Evolutionary conservation across 1,140 invertebrate genomes (phyloP).

Genomic region (Phymastichus coffea): DNA sequence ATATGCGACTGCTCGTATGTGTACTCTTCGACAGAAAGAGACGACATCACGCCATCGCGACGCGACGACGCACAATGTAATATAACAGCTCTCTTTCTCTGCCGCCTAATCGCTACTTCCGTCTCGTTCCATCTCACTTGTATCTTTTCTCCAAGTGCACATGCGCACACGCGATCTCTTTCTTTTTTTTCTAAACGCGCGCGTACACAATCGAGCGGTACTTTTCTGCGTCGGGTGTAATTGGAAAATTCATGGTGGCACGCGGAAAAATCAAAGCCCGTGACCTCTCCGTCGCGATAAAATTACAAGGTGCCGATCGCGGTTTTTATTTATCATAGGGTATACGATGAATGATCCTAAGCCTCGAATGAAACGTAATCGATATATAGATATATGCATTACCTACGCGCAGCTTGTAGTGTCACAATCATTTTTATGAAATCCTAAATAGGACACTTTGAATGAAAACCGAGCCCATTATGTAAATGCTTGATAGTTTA

Average conservation of each 20-base stretch:
- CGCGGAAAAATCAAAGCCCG: conserved; percentile 8
- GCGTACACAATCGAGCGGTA: neutral
- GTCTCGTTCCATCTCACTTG: conserved; percentile 36
- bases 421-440: no score
- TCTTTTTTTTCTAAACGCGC: conserved; percentile 13
- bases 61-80: conserved; percentile 47
- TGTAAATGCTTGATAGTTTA: no score
- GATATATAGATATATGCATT: no score
- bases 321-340: neutral
- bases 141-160: neutral
- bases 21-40: conserved; percentile 43
- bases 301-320: conserved; percentile 2
- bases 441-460: no score
- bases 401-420: no score
- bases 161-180: neutral
- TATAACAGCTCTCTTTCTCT: conserved; percentile 55
- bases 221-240: neutral
- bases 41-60: conserved; percentile 44
- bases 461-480: no score
- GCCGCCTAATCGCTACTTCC: conserved; percentile 54
- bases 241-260: conserved; percentile 13
- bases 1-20: no score
- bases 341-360: neutral
- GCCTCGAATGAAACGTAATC: conserved; percentile 5
- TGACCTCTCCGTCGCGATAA: conserved; percentile 2